Conservation (phyloP, 2,888 invertebrate species). For the Eupithecia vulgata region DNA sequence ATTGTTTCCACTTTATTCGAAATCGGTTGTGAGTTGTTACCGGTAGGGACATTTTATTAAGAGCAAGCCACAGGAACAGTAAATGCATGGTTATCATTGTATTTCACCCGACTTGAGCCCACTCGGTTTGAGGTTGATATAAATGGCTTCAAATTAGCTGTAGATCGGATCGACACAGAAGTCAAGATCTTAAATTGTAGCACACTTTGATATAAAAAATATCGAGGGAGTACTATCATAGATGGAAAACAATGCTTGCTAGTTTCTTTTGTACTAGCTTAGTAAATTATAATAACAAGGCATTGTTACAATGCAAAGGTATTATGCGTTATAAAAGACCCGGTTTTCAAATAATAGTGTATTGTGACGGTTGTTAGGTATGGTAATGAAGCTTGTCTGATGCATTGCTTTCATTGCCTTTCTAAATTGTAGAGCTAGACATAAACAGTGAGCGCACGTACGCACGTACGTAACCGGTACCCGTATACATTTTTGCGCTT, state of each 20-base stretch:
- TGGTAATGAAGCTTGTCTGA: slow-evolving; percentile 41
- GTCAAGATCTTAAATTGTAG: not conserved
- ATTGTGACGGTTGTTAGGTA: slow-evolving; percentile 45
- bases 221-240: not conserved
- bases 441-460: not conserved
- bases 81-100: not conserved
- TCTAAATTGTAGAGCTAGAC: slow-evolving; percentile 40
- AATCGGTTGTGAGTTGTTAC: slow-evolving; percentile 41
- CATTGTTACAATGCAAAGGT: slow-evolving; percentile 44
- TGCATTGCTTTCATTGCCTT: slow-evolving; percentile 44
- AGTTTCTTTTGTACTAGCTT: slow-evolving; percentile 46
- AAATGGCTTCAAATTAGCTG: not conserved
- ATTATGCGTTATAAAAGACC: slow-evolving; percentile 30
- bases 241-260: slow-evolving; percentile 1
- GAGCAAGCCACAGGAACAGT: not conserved
- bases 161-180: not conserved
- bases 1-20: no score
- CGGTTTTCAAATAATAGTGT: slow-evolving; percentile 37
- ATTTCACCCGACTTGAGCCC: not conserved
- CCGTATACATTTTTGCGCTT: not conserved
- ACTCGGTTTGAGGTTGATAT: not conserved
- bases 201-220: not conserved
- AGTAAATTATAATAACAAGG: slow-evolving; percentile 49
- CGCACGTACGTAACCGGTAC: not conserved
- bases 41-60: slow-evolving; percentile 27